Percentiles rank a stretch among this genome's conserved stretches.
Conservation (phyloP, 53 echinoderm and acorn worm species). For the Luidia sarsii region DNA sequence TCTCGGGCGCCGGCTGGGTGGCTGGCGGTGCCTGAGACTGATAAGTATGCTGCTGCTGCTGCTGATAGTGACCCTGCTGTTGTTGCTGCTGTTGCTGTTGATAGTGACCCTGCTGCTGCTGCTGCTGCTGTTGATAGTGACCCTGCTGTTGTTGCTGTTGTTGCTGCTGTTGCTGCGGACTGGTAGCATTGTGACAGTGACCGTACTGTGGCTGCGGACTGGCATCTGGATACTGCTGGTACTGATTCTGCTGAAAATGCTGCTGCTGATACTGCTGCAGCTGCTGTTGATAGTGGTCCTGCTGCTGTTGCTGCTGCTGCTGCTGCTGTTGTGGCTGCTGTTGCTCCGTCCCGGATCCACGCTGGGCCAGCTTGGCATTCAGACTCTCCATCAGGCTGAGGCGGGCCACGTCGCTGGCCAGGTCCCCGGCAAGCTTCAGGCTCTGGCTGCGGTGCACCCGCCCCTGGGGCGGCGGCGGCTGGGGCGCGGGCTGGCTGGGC, state of each 20-base stretch:
- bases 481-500: slow-evolving; percentile 29
- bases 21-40: neutral
- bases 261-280: slow-evolving; percentile 16
- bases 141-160: slow-evolving; percentile 4
- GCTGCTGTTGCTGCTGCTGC: slow-evolving; percentile 7
- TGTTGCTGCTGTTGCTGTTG: slow-evolving; percentile 26
- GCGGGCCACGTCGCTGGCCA: slow-evolving; percentile 54
- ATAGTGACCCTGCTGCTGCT: slow-evolving; percentile 10
- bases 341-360: slow-evolving; percentile 3
- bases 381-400: slow-evolving; percentile 77
- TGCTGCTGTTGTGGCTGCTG: slow-evolving; percentile 9
- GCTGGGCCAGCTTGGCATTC: slow-evolving; percentile 83
- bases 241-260: slow-evolving; percentile 3
- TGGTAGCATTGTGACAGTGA: no score
- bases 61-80: neutral
- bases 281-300: slow-evolving; percentile 8
- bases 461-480: slow-evolving; percentile 25
- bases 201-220: neutral
- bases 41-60: slow-evolving; percentile 17
- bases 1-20: slow-evolving; percentile 6
- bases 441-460: slow-evolving; percentile 70
- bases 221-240: neutral
- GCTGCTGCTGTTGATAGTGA: neutral
- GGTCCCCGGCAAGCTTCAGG: slow-evolving; percentile 53
- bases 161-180: slow-evolving; percentile 11